Evolutionary conservation across 2,888 invertebrate genomes (phyloP).

Genomic region (Melanostoma scalare): DNA sequence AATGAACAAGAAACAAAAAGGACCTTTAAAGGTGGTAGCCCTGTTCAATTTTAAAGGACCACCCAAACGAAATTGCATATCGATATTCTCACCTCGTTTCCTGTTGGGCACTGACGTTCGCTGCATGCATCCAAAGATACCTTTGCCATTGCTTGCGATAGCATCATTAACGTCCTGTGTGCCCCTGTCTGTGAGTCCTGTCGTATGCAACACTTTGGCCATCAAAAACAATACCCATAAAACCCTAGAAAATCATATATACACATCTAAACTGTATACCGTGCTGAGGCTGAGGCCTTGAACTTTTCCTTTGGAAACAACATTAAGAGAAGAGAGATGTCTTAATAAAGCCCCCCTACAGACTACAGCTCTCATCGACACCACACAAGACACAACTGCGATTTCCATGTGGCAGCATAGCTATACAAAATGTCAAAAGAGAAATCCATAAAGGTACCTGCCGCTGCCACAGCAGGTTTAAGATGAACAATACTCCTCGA

Average conservation of each 20-base stretch:
- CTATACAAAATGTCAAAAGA: conserved; percentile 36
- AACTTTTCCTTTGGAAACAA: conserved; percentile 44
- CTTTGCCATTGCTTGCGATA: conserved; percentile 58
- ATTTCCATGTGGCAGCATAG: conserved; percentile 27
- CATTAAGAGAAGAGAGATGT: conserved; percentile 46
- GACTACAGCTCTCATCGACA: conserved; percentile 45
- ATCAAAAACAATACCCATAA: conserved; percentile 58
- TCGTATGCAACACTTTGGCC: conserved; percentile 60
- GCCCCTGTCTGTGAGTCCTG: conserved; percentile 56
- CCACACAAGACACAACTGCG: conserved; percentile 1
- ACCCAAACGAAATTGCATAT: conserved; percentile 58
- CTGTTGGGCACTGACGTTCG: conserved; percentile 62
- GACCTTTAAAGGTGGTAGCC: conserved; percentile 48
- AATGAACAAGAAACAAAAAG: conserved; percentile 3
- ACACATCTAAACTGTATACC: conserved; percentile 33
- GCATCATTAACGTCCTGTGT: conserved; percentile 64
- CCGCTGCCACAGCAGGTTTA: conserved; percentile 27
- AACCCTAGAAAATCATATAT: conserved; percentile 51
- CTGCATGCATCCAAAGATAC: conserved; percentile 61
- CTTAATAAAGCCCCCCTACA: conserved; percentile 68
- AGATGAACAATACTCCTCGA: conserved; percentile 48
- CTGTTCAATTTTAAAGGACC: conserved; percentile 43
- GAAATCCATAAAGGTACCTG: conserved; percentile 45
- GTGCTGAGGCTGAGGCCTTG: conserved; percentile 51
- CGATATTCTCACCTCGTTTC: conserved; percentile 70